Base-by-base conservation (phyloP, 2,113 vertebrate species). In the Thalassoma bifasciatum region DNA sequence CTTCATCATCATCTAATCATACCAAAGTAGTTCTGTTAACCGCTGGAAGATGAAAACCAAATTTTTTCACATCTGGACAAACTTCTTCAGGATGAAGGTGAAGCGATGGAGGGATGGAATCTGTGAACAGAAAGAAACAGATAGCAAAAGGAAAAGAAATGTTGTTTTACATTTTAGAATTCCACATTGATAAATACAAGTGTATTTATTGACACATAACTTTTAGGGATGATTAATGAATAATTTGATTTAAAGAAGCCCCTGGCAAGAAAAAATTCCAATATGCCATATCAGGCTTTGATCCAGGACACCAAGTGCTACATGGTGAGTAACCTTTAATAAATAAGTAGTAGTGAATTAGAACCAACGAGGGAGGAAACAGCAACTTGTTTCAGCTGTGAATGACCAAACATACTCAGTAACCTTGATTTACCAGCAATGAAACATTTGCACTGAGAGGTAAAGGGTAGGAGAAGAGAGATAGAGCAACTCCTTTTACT, bases 81-180 rank as follows among this genome's bases (percentile, higher is more conserved):
- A 17, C 22, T 19, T 75, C 51, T 52, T 19, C 9, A 21, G 66
- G 34, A 61, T 61, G 52, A 50, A 53, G 38, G 61, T 61, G 52
- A 46, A 50, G 7, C 37, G 19, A 10, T n/a, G 42, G 26, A 78
- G 22, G 46, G 12, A 65, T 36, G 60, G 17, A 75, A 2, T 57
- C 72, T 77, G 34, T 37, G 47, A 68, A 66, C 6, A 36, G 17
- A 74, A 82, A 66, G n/a, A 63, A 22, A n/a, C n/a, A 77, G 8
- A 58, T 7, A 58, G 40, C 68, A n/a, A n/a, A n/a, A 7, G 19
- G 17, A 46, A 46, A 6, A 66, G 68, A 5, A 22, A 14, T 8
- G 2, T 57, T 10, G 19, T 30, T 56, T 24, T 30, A 19, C 24
- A 16, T 30, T 5, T 12, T 7, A n/a, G n/a, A n/a, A n/a, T 46